Conservation (phyloP, 2,113 vertebrate genomes). For the Oxyura jamaicensis region DNA sequence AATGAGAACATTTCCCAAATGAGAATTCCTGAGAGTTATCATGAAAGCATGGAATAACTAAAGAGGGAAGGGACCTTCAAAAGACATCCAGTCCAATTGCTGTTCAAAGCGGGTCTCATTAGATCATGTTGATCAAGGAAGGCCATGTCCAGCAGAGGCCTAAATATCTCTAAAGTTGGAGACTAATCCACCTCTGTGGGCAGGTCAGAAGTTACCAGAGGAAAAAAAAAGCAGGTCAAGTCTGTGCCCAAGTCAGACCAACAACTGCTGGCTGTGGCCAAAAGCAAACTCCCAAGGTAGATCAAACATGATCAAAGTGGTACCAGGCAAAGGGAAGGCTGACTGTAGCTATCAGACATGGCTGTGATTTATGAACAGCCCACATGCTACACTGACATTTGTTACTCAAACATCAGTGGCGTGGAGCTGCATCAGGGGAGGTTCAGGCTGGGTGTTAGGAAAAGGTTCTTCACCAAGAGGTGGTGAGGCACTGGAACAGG, state of each 20-base stretch:
- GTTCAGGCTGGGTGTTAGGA: too few species aligned
- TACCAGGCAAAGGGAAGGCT: background rate
- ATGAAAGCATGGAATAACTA: background rate
- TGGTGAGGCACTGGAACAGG: too few species aligned
- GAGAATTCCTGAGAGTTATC: background rate
- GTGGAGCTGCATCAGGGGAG: too few species aligned
- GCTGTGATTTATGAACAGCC: background rate
- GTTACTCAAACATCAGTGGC: background rate
- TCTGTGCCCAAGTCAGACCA: background rate
- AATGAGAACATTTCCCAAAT: too few species aligned
- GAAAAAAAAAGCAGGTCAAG: background rate
- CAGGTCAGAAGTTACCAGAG: background rate
- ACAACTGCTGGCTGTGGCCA: too few species aligned
- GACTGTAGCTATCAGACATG: background rate
- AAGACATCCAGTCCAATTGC: background rate
- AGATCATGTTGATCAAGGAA: background rate
- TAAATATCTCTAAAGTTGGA: background rate
- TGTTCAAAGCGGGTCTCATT: background rate
- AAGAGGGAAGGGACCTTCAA: background rate
- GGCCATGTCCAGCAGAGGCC: background rate
- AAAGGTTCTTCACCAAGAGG: too few species aligned
- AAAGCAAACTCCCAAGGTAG: fast-evolving
- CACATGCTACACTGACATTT: background rate
- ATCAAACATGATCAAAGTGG: background rate
- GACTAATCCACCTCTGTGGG: background rate